phyloP scores from a whole-genome alignment of 2,113 vertebrate genomes.

The Urocitellus parryii region DNA sequence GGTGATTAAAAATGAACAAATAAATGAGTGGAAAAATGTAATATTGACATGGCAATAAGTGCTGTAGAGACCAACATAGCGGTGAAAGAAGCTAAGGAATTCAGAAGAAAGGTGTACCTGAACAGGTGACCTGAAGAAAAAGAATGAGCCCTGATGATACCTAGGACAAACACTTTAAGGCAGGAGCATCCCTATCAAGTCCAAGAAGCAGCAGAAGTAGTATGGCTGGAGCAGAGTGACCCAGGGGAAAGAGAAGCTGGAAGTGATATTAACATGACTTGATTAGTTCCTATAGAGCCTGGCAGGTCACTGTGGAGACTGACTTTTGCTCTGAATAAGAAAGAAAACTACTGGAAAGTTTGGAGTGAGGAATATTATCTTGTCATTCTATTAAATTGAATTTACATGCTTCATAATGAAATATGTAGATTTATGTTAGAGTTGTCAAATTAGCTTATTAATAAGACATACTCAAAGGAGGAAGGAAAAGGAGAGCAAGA shows the following conservation, averaged over 20 bases:
- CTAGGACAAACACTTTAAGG: neutral
- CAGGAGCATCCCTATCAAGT: neutral
- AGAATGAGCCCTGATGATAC: neutral
- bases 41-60: neutral
- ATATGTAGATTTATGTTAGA: neutral
- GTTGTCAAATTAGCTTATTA: neutral
- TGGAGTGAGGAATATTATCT: neutral
- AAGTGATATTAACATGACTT: neutral
- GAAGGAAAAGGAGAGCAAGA: neutral
- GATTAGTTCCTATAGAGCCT: neutral
- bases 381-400: neutral
- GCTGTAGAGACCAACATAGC: neutral
- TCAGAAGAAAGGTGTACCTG: neutral
- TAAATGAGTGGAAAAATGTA: neutral
- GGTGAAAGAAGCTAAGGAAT: neutral
- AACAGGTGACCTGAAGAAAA: neutral
- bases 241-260: neutral
- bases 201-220: neutral
- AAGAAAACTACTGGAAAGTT: neutral
- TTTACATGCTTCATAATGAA: neutral
- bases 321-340: neutral
- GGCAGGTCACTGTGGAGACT: neutral
- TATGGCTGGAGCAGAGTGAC: no score
- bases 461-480: neutral
- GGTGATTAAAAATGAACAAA: constrained; percentile 35